Evolutionary conservation across 1,140 invertebrate genomes (phyloP).

Genomic region (Neodiprion virginianus): DNA sequence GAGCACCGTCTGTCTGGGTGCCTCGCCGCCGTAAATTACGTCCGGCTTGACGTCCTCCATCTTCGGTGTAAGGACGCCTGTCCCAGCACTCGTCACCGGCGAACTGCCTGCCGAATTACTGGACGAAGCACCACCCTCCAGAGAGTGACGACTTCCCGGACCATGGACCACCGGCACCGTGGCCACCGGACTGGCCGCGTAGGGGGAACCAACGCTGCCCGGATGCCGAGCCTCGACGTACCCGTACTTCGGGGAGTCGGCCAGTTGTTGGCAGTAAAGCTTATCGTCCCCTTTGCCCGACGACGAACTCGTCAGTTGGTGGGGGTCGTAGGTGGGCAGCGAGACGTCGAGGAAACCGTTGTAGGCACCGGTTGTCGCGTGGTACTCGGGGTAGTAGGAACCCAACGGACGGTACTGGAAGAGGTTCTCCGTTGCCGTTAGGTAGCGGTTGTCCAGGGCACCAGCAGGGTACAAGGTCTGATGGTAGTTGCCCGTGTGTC

Average conservation of each 20-base stretch:
- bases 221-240: conserved; percentile 61
- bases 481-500: conserved; percentile 76
- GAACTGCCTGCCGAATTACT: conserved; percentile 66
- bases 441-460: conserved; percentile 74
- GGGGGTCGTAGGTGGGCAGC: conserved; percentile 61
- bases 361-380: conserved; percentile 63
- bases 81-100: conserved; percentile 58
- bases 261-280: conserved; percentile 69
- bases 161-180: conserved; percentile 48
- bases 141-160: conserved; percentile 63
- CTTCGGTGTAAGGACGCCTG: conserved; percentile 68
- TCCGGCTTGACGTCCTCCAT: conserved; percentile 71
- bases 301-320: conserved; percentile 57
- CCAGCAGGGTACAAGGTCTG: conserved; percentile 75
- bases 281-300: conserved; percentile 66
- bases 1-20: conserved; percentile 81
- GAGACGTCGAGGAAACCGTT: conserved; percentile 67
- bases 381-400: conserved; percentile 81
- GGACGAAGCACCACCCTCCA: conserved; percentile 60
- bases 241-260: conserved; percentile 56
- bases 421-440: conserved; percentile 80
- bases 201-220: conserved; percentile 58
- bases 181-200: conserved; percentile 54
- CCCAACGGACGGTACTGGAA: conserved; percentile 84
- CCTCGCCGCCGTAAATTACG: conserved; percentile 58